A percentile compares a stretch with the other conserved stretches of the same genome.
Evolutionary conservation across 1,140 invertebrate genomes (phyloP).

Genomic region (Calephelis nemesis): DNA sequence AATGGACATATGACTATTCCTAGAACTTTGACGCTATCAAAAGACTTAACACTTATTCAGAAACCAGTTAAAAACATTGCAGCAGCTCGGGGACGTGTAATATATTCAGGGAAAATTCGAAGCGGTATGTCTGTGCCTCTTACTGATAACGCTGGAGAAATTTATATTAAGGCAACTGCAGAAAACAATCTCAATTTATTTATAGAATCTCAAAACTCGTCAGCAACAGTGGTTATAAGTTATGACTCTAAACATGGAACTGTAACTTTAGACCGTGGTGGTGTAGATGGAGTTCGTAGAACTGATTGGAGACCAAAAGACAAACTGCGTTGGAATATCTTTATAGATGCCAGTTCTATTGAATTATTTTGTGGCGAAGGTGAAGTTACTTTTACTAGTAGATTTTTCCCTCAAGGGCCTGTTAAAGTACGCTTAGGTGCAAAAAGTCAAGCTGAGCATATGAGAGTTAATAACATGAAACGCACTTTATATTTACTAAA

Average conservation of each 20-base stretch:
- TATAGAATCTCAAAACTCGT: conserved; percentile 41
- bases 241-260: conserved; percentile 36
- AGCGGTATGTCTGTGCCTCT: conserved; percentile 32
- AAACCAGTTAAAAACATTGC: conserved; percentile 47
- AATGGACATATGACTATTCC: conserved; percentile 58
- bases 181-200: conserved; percentile 36
- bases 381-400: conserved; percentile 60
- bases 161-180: conserved; percentile 35
- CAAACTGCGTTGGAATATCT: conserved; percentile 45
- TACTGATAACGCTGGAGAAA: conserved; percentile 45
- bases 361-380: conserved; percentile 68
- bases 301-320: conserved; percentile 45
- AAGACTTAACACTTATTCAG: conserved; percentile 45
- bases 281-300: conserved; percentile 47
- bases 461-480: conserved; percentile 41
- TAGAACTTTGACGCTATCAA: conserved; percentile 41
- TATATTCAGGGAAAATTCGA: conserved; percentile 32
- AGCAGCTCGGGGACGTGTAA: conserved; percentile 21
- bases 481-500: conserved; percentile 33
- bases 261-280: conserved; percentile 51
- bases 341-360: conserved; percentile 65
- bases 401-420: conserved; percentile 49
- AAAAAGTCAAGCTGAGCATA: conserved; percentile 28
- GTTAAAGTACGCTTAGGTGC: conserved; percentile 41
- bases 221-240: conserved; percentile 35